Evolutionary conservation across 37 sponge, comb jelly and placozoan species (phyloP).

Genomic region (Amphimedon queenslandica): DNA sequence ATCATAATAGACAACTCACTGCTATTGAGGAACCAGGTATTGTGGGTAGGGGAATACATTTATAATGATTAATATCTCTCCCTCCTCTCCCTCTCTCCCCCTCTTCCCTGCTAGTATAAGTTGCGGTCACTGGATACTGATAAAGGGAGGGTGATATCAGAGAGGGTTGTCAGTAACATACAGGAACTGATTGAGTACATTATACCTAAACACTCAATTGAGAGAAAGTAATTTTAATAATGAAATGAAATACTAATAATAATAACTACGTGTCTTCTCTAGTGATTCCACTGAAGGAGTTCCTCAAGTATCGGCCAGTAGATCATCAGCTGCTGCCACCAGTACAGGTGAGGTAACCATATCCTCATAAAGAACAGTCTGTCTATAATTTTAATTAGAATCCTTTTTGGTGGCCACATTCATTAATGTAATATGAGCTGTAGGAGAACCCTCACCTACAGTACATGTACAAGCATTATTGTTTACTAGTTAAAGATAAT

Average conservation of each 20-base stretch:
- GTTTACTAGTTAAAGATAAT: no score
- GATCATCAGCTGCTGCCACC: not conserved
- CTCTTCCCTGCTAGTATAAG: not conserved
- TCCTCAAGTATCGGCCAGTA: not conserved
- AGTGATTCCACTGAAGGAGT: not conserved
- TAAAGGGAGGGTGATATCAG: slow-evolving; percentile 37
- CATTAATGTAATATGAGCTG: no score
- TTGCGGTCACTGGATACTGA: slow-evolving; percentile 28
- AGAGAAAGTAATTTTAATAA: slow-evolving; percentile 8
- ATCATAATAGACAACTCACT: slow-evolving; percentile 51
- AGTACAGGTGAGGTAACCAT: no score
- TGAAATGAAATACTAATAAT: no score
- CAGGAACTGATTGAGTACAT: slow-evolving; percentile 32
- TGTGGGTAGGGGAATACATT: no score
- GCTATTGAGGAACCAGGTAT: slow-evolving; percentile 44
- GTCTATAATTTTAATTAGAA: not conserved
- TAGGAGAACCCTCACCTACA: no score
- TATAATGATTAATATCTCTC: no score
- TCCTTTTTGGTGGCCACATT: not conserved
- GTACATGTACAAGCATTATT: no score
- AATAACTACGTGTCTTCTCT: not conserved
- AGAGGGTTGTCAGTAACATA: slow-evolving; percentile 24
- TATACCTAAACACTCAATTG: slow-evolving; percentile 20
- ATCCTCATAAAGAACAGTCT: no score
- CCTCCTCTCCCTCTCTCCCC: no score